phyloP scores from a whole-genome alignment of 2,797 vertebrate genomes.

The Rhyacichthys aspro region DNA sequence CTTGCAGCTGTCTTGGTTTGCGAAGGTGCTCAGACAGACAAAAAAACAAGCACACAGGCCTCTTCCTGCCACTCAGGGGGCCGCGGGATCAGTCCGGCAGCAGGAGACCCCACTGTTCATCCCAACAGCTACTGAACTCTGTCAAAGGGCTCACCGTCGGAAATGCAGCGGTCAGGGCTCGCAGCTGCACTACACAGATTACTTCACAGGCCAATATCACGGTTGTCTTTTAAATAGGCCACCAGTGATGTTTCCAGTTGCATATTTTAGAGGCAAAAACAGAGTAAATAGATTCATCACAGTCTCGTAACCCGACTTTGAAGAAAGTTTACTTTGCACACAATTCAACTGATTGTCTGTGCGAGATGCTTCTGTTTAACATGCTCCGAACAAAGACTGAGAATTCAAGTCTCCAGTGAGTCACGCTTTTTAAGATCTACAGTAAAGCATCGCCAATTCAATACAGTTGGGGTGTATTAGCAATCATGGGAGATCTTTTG shows the following conservation, averaged over 20 bases:
- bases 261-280: conserved; percentile 24
- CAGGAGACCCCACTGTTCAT: conserved; percentile 60
- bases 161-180: conserved; percentile 47
- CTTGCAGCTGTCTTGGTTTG: conserved; percentile 64
- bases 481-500: conserved; percentile 78
- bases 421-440: conserved; percentile 69
- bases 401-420: conserved; percentile 66
- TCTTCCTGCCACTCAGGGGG: conserved; percentile 67
- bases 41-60: conserved; percentile 64
- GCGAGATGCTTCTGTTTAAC: conserved; percentile 40
- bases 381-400: conserved; percentile 51
- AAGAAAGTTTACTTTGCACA: conserved; percentile 64
- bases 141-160: conserved; percentile 41
- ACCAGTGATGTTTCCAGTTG: conserved; percentile 24
- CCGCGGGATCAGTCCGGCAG: conserved; percentile 49
- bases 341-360: conserved; percentile 60
- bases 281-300: conserved; percentile 27
- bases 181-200: conserved; percentile 47
- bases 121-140: conserved; percentile 61
- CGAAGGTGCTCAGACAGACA: conserved; percentile 69
- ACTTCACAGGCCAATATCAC: conserved; percentile 33
- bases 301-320: conserved; percentile 43
- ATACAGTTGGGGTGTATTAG: conserved; percentile 75
- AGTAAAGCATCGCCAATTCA: conserved; percentile 66
- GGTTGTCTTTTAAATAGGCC: conserved; percentile 17